Percentiles rank a stretch among this genome's conserved stretches.
Evolutionary conservation across 2,888 invertebrate genomes (phyloP).

Genomic region (Muschampia plurimacula): DNA sequence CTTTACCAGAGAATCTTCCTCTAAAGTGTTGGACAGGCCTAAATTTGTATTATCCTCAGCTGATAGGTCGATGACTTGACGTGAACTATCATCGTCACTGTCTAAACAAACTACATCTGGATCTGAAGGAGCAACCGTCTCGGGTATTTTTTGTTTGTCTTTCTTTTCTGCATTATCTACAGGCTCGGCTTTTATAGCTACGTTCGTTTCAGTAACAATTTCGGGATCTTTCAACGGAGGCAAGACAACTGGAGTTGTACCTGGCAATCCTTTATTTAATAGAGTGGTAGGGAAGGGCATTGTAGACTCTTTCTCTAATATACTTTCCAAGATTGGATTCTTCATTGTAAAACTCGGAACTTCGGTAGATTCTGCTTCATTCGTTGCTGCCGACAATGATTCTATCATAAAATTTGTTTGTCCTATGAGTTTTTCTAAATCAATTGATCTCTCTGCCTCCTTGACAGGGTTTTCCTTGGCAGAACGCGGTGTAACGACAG

Average conservation of each 20-base stretch:
- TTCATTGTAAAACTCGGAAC: not conserved
- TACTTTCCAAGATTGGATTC: conserved; percentile 7
- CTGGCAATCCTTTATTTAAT: not conserved
- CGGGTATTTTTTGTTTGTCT: not conserved
- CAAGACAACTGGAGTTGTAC: not conserved
- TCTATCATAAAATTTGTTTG: conserved; percentile 56
- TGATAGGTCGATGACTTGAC: conserved; percentile 55
- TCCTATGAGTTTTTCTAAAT: conserved; percentile 72
- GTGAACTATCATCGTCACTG: conserved; percentile 70
- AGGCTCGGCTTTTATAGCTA: conserved; percentile 53
- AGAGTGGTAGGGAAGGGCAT: not conserved
- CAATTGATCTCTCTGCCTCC: conserved; percentile 75
- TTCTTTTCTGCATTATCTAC: conserved; percentile 28
- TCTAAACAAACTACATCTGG: conserved; percentile 63
- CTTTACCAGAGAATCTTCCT: conserved; percentile 12
- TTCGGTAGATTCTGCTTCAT: not conserved
- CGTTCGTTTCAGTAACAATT: not conserved
- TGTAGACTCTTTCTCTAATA: conserved; percentile 29
- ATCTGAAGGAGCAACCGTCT: conserved; percentile 15
- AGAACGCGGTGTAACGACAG: conserved; percentile 52
- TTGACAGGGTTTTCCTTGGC: conserved; percentile 62
- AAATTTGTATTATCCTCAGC: conserved; percentile 48
- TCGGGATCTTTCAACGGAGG: not conserved
- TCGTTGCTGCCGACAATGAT: conserved; percentile 32
- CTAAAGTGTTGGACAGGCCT: not conserved